Evolutionary conservation across 1,140 invertebrate species (phyloP).

Genomic region (Drosophila orena): DNA sequence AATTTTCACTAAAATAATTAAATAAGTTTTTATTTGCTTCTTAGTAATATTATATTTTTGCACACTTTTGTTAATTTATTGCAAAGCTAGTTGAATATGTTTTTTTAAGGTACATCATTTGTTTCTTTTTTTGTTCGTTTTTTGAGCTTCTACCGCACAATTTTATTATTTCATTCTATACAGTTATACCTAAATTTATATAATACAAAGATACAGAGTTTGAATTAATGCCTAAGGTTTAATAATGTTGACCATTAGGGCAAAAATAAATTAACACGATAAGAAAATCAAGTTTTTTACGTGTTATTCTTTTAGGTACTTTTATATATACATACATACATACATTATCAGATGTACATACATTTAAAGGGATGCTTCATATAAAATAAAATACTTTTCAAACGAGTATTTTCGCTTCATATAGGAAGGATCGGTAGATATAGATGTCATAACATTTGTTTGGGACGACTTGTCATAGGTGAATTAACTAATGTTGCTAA

Average conservation of each 20-base stretch:
- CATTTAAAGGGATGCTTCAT: neutral
- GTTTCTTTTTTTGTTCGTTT: constrained; percentile 67
- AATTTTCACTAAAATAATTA: constrained; percentile 5
- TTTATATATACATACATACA: constrained; percentile 30
- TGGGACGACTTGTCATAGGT: constrained; percentile 19
- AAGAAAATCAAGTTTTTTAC: constrained; percentile 34
- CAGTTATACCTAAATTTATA: constrained; percentile 26
- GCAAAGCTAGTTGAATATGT: constrained; percentile 76
- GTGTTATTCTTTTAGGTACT: neutral
- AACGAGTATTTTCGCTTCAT: constrained; percentile 56
- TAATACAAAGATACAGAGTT: constrained; percentile 35
- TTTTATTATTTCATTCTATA: constrained; percentile 20
- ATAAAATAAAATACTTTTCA: constrained; percentile 63
- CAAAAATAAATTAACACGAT: constrained; percentile 46
- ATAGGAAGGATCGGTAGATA: constrained; percentile 34
- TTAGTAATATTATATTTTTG: constrained; percentile 32
- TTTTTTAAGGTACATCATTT: constrained; percentile 74
- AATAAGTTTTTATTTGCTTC: constrained; percentile 1
- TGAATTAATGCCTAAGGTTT: constrained; percentile 17
- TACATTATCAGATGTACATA: too few species aligned
- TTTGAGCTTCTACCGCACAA: constrained; percentile 59
- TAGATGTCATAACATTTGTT: constrained; percentile 43
- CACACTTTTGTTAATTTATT: constrained; percentile 16
- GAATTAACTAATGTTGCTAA: constrained; percentile 37
- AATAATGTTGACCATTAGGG: constrained; percentile 15